Percentiles rank a stretch among this genome's conserved stretches.
These are phyloP conservation scores for Chaenogobius annularis DNA, from an alignment of 2,113 vertebrate species.

Conservation along the genomic window DNA sequence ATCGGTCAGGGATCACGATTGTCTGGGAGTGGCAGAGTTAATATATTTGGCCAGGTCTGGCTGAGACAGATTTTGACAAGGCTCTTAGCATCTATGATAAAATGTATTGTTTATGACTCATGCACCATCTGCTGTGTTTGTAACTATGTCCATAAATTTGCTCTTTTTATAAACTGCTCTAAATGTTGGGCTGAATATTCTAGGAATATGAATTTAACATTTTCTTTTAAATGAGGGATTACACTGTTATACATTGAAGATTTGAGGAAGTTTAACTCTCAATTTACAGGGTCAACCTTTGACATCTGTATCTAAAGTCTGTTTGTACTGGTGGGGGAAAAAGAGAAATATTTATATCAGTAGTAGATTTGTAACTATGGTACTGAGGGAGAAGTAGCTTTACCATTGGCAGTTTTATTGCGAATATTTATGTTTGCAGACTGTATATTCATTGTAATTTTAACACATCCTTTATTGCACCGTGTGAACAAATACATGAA, in stretches of 20 bases:
- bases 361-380: too few species aligned
- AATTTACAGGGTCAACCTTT: constrained; percentile 75
- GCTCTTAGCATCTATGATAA: background rate
- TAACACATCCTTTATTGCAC: too few species aligned
- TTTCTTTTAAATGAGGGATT: background rate
- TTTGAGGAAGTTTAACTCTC: constrained; percentile 66
- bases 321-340: background rate
- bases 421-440: too few species aligned
- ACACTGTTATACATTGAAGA: constrained; percentile 74
- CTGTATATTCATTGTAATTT: too few species aligned
- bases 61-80: background rate
- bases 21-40: background rate
- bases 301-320: constrained; percentile 42
- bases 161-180: background rate
- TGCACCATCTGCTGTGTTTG: constrained; percentile 1
- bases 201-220: background rate
- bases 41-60: background rate
- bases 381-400: too few species aligned
- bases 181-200: background rate
- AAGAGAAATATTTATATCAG: too few species aligned
- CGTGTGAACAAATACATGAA: too few species aligned
- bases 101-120: background rate
- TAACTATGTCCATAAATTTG: background rate
- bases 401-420: too few species aligned
- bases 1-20: background rate